phyloP scores from a whole-genome alignment of 2,797 vertebrate genomes.

The Brachyrhaphis roseni region DNA sequence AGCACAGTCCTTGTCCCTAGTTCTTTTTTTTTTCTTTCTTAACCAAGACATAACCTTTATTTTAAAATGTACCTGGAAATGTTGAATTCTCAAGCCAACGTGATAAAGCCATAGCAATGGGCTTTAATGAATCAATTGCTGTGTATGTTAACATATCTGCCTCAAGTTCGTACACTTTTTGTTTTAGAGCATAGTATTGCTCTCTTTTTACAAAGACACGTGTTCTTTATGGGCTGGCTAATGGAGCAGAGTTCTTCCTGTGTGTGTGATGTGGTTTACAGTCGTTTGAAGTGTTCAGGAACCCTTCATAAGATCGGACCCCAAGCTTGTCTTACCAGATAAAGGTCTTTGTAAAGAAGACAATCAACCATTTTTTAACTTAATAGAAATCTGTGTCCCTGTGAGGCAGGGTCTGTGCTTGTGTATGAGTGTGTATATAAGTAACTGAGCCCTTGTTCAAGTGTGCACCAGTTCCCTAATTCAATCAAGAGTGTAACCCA shows the following conservation, averaged over 20 bases:
- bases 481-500: slow-evolving; percentile 76
- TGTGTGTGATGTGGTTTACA: slow-evolving; percentile 76
- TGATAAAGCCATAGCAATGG: slow-evolving; percentile 42
- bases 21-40: neutral
- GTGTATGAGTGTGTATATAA: slow-evolving; percentile 13
- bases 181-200: slow-evolving; percentile 66
- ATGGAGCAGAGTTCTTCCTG: slow-evolving; percentile 80
- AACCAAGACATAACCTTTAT: slow-evolving; percentile 37
- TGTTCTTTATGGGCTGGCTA: slow-evolving; percentile 82
- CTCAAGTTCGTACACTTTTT: slow-evolving; percentile 68
- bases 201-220: slow-evolving; percentile 78
- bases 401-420: slow-evolving; percentile 29
- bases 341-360: slow-evolving; percentile 75
- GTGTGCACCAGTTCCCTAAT: slow-evolving; percentile 68
- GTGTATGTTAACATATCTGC: slow-evolving; percentile 63
- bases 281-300: slow-evolving; percentile 81
- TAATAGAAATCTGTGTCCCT: slow-evolving; percentile 70
- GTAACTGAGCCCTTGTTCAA: slow-evolving; percentile 23
- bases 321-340: slow-evolving; percentile 78
- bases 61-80: slow-evolving; percentile 51
- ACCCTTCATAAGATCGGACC: slow-evolving; percentile 75
- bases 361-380: slow-evolving; percentile 71
- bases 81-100: slow-evolving; percentile 50
- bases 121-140: slow-evolving; percentile 22
- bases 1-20: slow-evolving; percentile 10